phyloP scores from a whole-genome alignment of 2,888 invertebrate species.

The Caenorhabditis angaria region DNA sequence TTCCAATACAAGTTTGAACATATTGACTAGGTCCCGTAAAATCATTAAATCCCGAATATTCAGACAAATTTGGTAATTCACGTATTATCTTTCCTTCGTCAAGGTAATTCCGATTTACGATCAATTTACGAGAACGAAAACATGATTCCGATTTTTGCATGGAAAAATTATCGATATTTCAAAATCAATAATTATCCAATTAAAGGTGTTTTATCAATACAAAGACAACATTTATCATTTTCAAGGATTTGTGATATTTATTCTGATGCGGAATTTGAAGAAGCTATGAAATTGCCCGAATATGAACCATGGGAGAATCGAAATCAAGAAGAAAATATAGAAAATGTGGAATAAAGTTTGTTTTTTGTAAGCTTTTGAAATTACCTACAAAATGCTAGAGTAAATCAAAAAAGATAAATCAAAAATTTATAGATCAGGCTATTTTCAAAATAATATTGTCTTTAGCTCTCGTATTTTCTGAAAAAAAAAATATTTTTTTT shows the following conservation, averaged over 20 bases:
- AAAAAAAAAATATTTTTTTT: too few species aligned
- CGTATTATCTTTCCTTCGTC: too few species aligned
- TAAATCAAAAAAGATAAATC: too few species aligned
- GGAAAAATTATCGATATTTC: not conserved
- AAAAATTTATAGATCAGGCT: too few species aligned
- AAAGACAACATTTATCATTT: not conserved
- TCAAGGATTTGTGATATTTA: not conserved
- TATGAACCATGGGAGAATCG: too few species aligned
- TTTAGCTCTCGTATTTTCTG: too few species aligned
- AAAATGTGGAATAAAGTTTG: too few species aligned
- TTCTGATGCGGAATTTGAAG: not conserved
- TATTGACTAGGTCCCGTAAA: slow-evolving; percentile 13
- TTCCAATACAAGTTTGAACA: slow-evolving; percentile 26
- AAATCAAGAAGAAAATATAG: too few species aligned
- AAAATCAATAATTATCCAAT: not conserved
- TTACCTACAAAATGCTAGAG: too few species aligned
- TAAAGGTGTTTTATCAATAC: not conserved
- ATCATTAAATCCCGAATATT: slow-evolving; percentile 21
- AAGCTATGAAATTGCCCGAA: too few species aligned
- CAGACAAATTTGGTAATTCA: slow-evolving; percentile 24
- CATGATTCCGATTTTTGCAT: slow-evolving; percentile 13
- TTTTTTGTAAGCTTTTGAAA: too few species aligned
- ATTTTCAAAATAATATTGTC: too few species aligned
- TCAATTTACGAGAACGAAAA: slow-evolving; percentile 24
- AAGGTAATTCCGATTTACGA: slow-evolving; percentile 21